Evolutionary conservation across 2,888 invertebrate genomes (phyloP), one percentile per base, ranked within the genome.

Genomic region (Tachina lurida): DNA sequence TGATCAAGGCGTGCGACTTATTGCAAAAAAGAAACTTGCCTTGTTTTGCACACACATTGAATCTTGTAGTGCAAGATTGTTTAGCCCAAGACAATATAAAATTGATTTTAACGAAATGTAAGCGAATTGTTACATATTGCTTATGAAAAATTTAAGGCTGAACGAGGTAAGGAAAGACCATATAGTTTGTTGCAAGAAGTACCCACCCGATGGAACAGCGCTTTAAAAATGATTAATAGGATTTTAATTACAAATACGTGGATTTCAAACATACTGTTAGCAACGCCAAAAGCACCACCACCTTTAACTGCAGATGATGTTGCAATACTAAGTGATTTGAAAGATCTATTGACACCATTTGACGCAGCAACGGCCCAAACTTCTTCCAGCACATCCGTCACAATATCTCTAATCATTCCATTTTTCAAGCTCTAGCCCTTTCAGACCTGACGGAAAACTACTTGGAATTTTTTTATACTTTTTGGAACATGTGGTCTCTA

Each of bases 21-120:
- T 58, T 87, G 15, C 73, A 81, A 54, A 76, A 75, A 43, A 76
- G 56, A 39, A 60, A 84, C 54, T 45, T 84, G 5, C 70, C 67
- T 49, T 87, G 87, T n/a, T 79, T 82, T 56, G 87, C 84, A 39
- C 87, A 84, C 45, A 80, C 70, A 2, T 0, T 22, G 3, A 22
- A 22, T 22, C 22, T 22, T 22, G 3, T 22, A 22, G 22, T 22
- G 22, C 22, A 22, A 3, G 22, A 22, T 22, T 22, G 22, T 3
- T 22, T 22, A 22, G 22, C 3, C 2, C 22, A 22, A 22, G 3
- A 22, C 22, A 22, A 22, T 22, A 22, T 22, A 22, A 22, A 22
- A 22, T 1, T 2, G 3, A 22, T 22, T 22, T 22, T 22, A 22
- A 22, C 22, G 3, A 85, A 87, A 65, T 75, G 81, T 17, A 87